A percentile compares a stretch with the other conserved stretches of the same genome.
phyloP scores from a whole-genome alignment of 2,888 invertebrate genomes.

The Leptura quadrifasciata region DNA sequence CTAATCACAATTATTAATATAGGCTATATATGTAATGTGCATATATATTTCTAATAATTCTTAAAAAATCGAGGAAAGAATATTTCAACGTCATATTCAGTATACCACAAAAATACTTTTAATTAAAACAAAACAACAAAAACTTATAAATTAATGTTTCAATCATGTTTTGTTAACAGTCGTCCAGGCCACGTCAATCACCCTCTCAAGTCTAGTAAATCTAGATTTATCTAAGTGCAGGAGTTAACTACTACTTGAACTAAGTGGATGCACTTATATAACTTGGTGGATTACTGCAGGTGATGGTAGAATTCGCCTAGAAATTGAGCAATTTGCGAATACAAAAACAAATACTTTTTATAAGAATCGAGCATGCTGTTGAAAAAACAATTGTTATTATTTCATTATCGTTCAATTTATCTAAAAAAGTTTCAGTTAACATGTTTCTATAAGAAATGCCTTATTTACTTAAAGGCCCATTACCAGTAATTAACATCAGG shows the following conservation, averaged over 20 bases:
- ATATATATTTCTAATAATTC: no score
- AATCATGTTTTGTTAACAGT: no score
- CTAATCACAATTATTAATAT: no score
- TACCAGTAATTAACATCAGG: not conserved
- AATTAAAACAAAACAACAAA: no score
- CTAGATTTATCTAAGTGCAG: no score
- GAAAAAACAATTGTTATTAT: not conserved
- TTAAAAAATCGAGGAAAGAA: no score
- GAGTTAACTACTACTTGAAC: not conserved
- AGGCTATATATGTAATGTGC: no score
- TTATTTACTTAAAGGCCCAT: not conserved
- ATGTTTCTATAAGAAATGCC: not conserved
- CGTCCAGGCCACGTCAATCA: no score
- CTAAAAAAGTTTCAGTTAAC: not conserved
- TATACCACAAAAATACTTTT: no score
- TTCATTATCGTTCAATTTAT: constrained; percentile 3
- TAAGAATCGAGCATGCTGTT: not conserved
- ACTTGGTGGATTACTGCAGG: not conserved
- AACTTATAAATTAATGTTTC: no score
- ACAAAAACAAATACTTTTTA: not conserved
- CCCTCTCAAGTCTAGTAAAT: no score
- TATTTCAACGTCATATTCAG: no score
- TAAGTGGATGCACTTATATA: not conserved
- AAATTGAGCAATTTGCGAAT: not conserved
- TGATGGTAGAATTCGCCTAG: not conserved